Evolutionary conservation across 2,797 vertebrate species (phyloP), one percentile per base, ranked within the genome.

Genomic region (Psittacula derbiana): DNA sequence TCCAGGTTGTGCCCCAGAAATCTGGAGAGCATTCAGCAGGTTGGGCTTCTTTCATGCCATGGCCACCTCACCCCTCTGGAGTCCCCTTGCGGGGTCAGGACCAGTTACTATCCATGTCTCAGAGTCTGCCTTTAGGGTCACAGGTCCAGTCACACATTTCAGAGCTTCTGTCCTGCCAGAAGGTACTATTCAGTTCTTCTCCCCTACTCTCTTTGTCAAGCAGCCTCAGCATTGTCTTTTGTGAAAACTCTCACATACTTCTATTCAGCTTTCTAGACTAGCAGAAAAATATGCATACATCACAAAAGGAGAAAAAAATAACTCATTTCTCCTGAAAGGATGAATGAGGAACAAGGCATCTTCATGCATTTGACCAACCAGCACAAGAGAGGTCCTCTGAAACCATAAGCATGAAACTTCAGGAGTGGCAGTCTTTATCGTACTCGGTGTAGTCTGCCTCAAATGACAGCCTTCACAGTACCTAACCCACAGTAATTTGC

Each of bases 271-370:
- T 57, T 49, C 36, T 17, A 83, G 41, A 38, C 5, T 16, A 57
- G 23, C 16, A 72, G 43, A 80, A 88, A 75, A 80, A n/a, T 13
- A 55, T 0, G 15, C 3, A 1, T 31, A 10, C 18, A 10, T n/a
- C 53, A 46, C 9, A 49, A 44, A 60, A 60, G 10, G 27, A 47
- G 40, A 3, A 47, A 82, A 75, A 25, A 25, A 16, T 6, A 25
- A 12, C 38, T 41, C 11, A 72, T 72, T 80, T 92, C 16, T 4
- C 33, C 31, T 41, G 50, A 62, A 69, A 72, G 28, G 8, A 6
- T 27, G 23, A 47, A 28, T 0, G 1, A 86, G 17, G 8, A 33
- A 18, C 55, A 81, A 40, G 2, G 5, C 6, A 11, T 25, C 40
- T 31, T 49, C 1, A 0, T 47, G 46, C 8, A 12, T 65, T 55